phyloP scores from a whole-genome alignment of 2,888 invertebrate genomes.

The Bruchidius siliquastri region DNA sequence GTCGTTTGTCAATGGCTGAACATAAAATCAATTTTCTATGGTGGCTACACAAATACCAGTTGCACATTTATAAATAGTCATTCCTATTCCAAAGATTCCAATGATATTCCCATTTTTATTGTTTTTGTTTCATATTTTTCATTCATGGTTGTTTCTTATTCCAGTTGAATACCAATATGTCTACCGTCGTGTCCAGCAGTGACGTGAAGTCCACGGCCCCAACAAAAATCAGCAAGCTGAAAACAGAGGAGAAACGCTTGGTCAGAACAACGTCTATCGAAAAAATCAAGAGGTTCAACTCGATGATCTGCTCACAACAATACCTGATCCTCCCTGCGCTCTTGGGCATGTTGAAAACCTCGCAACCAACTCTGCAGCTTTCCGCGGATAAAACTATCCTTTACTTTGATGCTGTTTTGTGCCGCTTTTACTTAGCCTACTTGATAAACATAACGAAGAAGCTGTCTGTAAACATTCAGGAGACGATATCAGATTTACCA shows the following conservation, averaged over 20 bases:
- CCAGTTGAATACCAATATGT: constrained; percentile 20
- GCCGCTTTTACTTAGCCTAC: constrained; percentile 28
- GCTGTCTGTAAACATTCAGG: constrained; percentile 8
- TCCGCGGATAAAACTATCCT: constrained; percentile 33
- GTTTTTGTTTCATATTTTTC: too few relatives aligned
- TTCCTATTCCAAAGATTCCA: too few relatives aligned
- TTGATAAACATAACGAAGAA: constrained; percentile 14
- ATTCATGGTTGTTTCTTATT: constrained; percentile 8
- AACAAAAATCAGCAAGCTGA: constrained; percentile 10
- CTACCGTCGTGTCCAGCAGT: constrained; percentile 23
- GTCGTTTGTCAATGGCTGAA: too few relatives aligned
- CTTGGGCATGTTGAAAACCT: constrained; percentile 37
- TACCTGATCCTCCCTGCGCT: constrained; percentile 39
- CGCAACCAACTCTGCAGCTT: constrained; percentile 24
- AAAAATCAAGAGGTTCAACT: constrained; percentile 39
- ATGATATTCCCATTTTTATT: too few relatives aligned
- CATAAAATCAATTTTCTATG: too few relatives aligned
- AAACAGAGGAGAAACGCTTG: constrained; percentile 28
- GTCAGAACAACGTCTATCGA: constrained; percentile 38
- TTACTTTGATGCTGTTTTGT: constrained; percentile 29
- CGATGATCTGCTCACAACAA: constrained; percentile 41
- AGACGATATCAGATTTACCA: not conserved
- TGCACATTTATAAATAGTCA: too few relatives aligned
- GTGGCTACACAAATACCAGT: too few relatives aligned
- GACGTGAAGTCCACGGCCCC: constrained; percentile 19